Base-by-base conservation (phyloP, 37 sponge, comb jelly and placozoan genomes). In the Geodia barretti region DNA sequence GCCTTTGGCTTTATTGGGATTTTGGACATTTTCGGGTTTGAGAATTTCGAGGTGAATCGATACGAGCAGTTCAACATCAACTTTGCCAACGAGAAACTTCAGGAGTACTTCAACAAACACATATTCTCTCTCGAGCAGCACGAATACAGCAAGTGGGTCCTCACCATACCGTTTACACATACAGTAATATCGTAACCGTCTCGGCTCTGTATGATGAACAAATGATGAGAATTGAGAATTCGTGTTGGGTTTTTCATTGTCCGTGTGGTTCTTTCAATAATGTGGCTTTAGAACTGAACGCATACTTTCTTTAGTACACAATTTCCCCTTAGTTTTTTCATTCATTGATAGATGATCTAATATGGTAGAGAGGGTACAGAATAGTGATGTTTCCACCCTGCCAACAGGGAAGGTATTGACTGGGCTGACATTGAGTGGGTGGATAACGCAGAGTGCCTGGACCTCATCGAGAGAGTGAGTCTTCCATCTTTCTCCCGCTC, bases 1-100 rank as follows among this genome's bases (percentile, higher is more conserved):
- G 69, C 86, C 67, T 93, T 91, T 81, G 76, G 88, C 64, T 94
- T 90, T 31, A 85, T 96, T 37, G 97, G 99, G 9, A 85, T 98
- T 3, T 79, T 98, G 66, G 99, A 98, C 73, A 98, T 98, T 3
- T 98, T 98, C 85, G 99, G 99, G 0, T 98, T 98, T 76, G 99
- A 98, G 83, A 93, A 96, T 76, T 98, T 98, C 75, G 69, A 78
- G 28, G 90, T 94, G 73, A 98, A 98, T 78, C 77, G 97, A 29
- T 98, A 96, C 75, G 99, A 98, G 60, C 99, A 98, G 91, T 98
- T 98, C 85, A 96, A 96, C 86, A 98, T 98, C 79, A 98, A 98
- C 86, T 98, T 94, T 85, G 99, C 99, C 75, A 98, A 98, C 82
- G 99, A 98, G 86, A 98, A 98, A 83, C 85, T 98, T 1, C 99